A percentile compares a stretch with the other conserved stretches of the same genome.
Evolutionary conservation across 2,113 vertebrate species (phyloP).

Genomic region (Chitala chitala): DNA sequence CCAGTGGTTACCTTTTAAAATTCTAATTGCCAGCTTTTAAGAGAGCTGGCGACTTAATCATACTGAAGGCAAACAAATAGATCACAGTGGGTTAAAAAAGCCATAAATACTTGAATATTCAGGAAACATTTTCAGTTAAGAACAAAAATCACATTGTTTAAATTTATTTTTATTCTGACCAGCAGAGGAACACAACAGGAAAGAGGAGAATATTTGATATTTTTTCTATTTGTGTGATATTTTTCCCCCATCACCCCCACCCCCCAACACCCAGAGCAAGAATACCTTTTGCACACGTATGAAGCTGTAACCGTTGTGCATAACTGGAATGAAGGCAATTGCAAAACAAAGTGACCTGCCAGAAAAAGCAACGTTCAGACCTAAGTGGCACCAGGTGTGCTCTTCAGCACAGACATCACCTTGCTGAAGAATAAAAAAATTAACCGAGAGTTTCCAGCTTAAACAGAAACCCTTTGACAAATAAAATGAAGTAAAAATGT

Average conservation of each 20-base stretch:
- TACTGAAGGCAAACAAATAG: background rate
- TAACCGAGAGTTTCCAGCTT: too few species aligned
- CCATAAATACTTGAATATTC: background rate
- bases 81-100: background rate
- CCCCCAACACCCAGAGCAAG: background rate
- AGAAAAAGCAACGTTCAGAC: background rate
- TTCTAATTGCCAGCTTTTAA: background rate
- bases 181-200: too few species aligned
- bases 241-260: too few species aligned
- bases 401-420: too few species aligned
- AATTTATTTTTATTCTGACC: background rate
- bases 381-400: too few species aligned
- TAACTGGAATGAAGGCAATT: background rate
- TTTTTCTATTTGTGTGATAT: too few species aligned
- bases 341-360: too few species aligned
- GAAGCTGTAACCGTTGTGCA: background rate
- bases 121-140: background rate
- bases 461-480: too few species aligned
- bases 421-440: too few species aligned
- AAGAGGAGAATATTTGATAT: too few species aligned
- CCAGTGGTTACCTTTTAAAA: background rate
- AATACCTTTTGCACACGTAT: background rate
- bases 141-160: too few species aligned
- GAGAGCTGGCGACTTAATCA: background rate
- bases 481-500: too few species aligned